Evolutionary conservation across 2,113 vertebrate species (phyloP).

Genomic region (Pelecanoides urinatrix): DNA sequence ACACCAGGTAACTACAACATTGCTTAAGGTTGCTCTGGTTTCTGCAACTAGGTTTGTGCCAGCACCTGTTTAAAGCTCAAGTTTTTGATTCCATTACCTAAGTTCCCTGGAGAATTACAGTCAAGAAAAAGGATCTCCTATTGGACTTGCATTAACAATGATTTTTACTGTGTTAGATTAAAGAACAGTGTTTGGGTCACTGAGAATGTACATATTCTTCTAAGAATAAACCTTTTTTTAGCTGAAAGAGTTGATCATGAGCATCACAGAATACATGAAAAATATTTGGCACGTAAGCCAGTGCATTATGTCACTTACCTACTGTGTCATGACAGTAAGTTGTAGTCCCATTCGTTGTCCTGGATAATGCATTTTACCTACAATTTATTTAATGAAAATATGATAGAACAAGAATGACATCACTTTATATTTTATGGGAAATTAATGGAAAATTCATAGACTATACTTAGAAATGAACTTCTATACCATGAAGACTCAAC

Average conservation of each 20-base stretch:
- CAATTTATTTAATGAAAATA: neutral
- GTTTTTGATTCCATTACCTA: neutral
- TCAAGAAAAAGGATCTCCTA: neutral
- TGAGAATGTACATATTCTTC: neutral
- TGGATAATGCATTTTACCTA: neutral
- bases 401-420: neutral
- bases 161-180: neutral
- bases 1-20: neutral
- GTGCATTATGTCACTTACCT: neutral
- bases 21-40: neutral
- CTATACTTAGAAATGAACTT: neutral
- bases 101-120: neutral
- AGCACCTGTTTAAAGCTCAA: neutral
- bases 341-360: neutral
- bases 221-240: neutral
- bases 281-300: neutral
- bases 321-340: neutral
- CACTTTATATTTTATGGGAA: neutral
- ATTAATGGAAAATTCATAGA: neutral
- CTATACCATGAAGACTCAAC: neutral
- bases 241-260: neutral
- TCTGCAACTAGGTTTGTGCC: neutral
- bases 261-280: neutral
- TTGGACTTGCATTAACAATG: neutral
- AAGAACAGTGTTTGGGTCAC: neutral